Base-by-base conservation (phyloP, 1,140 invertebrate genomes). In the Nixonia krombeini region DNA sequence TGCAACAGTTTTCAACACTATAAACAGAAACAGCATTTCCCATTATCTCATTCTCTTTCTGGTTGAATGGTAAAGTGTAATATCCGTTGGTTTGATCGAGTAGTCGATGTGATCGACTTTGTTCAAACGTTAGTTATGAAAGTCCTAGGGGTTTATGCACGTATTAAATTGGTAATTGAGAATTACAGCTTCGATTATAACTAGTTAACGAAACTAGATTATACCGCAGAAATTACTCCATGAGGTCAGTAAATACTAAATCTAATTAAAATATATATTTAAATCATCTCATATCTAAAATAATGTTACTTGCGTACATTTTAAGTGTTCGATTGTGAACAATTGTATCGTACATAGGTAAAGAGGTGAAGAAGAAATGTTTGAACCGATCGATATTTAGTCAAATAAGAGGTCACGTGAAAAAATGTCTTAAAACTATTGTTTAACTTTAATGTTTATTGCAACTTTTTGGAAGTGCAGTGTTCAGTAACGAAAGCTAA, bases 401-500 rank as follows among this genome's bases (percentile, higher is more conserved):
- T n/a, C n/a, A n/a, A n/a, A n/a, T n/a, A n/a, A n/a, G n/a, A n/a
- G n/a, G n/a, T n/a, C n/a, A n/a, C n/a, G n/a, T n/a, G n/a, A n/a
- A n/a, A n/a, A n/a, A n/a, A 29, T 29, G 28, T 29, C 7, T 29
- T 29, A 29, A 9, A n/a, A 29, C 28, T 29, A 9, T 5, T 9
- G 2, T 9, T 4, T n/a, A 6, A 29, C 9, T 29, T 29, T 29
- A 29, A 29, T 29, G 26, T 15, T 18, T 47, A 31, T 31, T 31
- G 26, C 13, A 37, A 15, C 10, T 28, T 49, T 49, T 29, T 47
- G 8, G 17, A 17, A 18, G 16, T 41, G 10, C 33, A 15, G 33
- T 51, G 37, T 50, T 44, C 55, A 63, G 50, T 42, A 44, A 16
- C 15, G 40, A 13, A 50, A 44, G 31, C 35, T 50, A 66, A 51